phyloP scores from a whole-genome alignment of 2,888 invertebrate genomes.

The Globia sparganii region DNA sequence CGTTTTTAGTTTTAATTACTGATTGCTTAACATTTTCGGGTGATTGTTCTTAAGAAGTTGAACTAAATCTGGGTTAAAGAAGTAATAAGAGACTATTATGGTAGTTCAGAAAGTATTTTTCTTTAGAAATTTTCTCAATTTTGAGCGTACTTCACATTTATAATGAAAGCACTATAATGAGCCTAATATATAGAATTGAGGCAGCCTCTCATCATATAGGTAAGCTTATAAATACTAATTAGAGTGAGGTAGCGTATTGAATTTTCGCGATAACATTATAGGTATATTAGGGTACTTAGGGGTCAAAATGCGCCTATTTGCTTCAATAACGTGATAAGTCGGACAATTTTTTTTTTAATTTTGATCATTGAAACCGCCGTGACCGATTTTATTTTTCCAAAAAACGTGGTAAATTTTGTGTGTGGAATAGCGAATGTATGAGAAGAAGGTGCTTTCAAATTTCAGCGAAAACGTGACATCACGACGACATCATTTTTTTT shows the following conservation, averaged over 20 bases:
- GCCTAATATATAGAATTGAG: neutral
- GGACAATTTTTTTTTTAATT: too few relatives aligned
- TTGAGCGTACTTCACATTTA: neutral
- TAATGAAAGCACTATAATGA: neutral
- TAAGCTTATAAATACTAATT: neutral
- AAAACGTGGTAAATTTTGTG: too few relatives aligned
- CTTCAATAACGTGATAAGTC: too few relatives aligned
- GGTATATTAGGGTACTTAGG: too few relatives aligned
- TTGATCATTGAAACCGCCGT: too few relatives aligned
- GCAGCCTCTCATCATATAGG: neutral
- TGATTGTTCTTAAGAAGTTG: conserved; percentile 41
- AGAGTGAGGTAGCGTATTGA: too few relatives aligned
- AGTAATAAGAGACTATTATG: conserved; percentile 9
- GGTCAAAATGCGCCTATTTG: neutral
- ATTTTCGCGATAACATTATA: too few relatives aligned
- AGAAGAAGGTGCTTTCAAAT: too few relatives aligned
- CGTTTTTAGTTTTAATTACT: conserved; percentile 58
- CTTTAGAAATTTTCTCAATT: conserved; percentile 8
- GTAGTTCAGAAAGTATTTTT: conserved; percentile 33
- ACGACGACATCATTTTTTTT: too few relatives aligned
- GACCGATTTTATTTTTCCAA: too few relatives aligned
- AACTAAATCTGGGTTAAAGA: conserved; percentile 37
- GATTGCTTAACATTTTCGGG: conserved; percentile 54
- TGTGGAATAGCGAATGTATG: too few relatives aligned
- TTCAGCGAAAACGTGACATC: too few relatives aligned